Evolutionary conservation across 2,797 vertebrate genomes (phyloP).

Genomic region (Mionectes olivaceus): DNA sequence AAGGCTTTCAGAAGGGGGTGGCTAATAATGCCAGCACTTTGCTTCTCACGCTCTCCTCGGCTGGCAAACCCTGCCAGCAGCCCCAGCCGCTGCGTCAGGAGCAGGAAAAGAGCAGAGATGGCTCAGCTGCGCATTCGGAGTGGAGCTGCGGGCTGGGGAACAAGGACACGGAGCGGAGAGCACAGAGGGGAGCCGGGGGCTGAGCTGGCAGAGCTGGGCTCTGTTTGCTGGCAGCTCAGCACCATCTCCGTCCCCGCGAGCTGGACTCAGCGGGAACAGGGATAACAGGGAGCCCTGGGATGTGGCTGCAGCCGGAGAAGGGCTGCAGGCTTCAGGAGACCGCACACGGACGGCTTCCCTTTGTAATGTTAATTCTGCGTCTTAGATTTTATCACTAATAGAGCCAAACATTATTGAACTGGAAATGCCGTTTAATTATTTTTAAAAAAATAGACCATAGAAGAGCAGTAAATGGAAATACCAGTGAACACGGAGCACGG

Average conservation of each 20-base stretch:
- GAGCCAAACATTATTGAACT: not conserved
- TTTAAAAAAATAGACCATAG: not conserved
- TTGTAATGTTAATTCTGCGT: not conserved
- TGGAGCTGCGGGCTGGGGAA: not conserved
- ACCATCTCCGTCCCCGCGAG: not conserved
- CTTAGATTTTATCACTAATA: not conserved
- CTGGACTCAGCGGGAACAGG: not conserved
- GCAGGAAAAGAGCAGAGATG: conserved; percentile 11
- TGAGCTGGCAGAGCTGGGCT: not conserved
- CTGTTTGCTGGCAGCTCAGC: not conserved
- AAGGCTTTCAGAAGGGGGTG: not conserved
- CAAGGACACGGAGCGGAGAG: not conserved
- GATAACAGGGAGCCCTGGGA: not conserved
- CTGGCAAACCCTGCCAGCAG: conserved; percentile 8
- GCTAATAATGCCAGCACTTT: not conserved
- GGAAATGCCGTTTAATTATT: conserved; percentile 1
- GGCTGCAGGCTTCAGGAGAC: not conserved
- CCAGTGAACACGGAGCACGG: not conserved
- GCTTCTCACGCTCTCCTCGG: not conserved
- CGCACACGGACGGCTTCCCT: accelerated
- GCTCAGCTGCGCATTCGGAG: not conserved
- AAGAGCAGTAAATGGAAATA: conserved; percentile 7
- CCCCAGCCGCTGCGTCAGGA: not conserved
- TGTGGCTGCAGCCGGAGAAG: not conserved
- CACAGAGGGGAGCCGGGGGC: not conserved